Evolutionary conservation across 2,888 invertebrate species (phyloP), one percentile per base, ranked within the genome.

Genomic region (Philopedon plagiatum): DNA sequence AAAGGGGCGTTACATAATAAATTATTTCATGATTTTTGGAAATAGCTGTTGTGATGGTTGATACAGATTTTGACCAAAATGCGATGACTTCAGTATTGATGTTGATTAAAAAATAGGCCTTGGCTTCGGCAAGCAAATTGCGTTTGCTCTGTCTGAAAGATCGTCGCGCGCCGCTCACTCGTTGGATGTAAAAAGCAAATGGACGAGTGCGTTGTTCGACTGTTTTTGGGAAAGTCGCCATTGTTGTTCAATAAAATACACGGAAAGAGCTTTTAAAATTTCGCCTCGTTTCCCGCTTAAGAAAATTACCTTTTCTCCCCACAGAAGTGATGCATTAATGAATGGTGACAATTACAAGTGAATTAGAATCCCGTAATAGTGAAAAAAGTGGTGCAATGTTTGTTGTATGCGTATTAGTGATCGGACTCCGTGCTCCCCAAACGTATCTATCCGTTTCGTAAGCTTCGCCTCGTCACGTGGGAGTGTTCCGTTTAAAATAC

Each of bases 361-460:
- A 57, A 67, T 41, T 61, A 44, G 21, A 78, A 73, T 69, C 68
- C 76, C 73, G 82, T 78, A 82, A 82, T 81, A 79, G 78, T 79
- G 79, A 80, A 78, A 76, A 77, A 81, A 81, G 83, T 85, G 85
- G 85, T 84, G 85, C 83, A 85, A 85, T 84, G 84, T 85, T 85
- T 82, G 81, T 81, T 80, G 83, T 83, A 83, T 83, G 83, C 83
- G 83, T 82, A 81, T 82, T 71, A 62, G 77, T 80, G 80, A 75
- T 77, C 77, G 78, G 74, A 78, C 79, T 76, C 80, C 76, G 73
- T 71, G 76, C 73, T 79, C 75, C 79, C 77, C 78, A 78, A 68
- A 63, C 39, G 44, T 63, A 29, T 21, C 46, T 56, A 57, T 58
- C 78, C 81, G 82, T 84, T 83, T 84, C 82, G 80, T 84, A 82